phyloP scores from a whole-genome alignment of 2,113 vertebrate species.

The Amphilophus citrinellus region DNA sequence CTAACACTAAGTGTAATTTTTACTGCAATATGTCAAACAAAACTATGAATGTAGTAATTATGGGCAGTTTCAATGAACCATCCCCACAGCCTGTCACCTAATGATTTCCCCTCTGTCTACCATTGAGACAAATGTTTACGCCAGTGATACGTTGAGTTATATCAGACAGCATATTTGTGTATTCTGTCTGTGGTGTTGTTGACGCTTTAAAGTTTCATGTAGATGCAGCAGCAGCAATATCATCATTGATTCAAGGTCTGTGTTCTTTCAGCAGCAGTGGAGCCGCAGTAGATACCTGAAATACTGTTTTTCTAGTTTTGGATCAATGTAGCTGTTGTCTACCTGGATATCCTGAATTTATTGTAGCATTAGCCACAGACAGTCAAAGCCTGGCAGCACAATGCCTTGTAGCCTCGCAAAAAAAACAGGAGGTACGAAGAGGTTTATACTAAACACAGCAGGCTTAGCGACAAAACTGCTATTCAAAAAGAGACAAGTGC shows the following conservation, averaged over 20 bases:
- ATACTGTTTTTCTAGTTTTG: background rate
- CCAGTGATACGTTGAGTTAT: background rate
- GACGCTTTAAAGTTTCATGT: background rate
- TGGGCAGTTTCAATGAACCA: too few relatives aligned
- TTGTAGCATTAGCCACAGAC: conserved; percentile 12
- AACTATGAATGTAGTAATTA: background rate
- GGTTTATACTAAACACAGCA: background rate
- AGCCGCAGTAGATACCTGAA: too few relatives aligned
- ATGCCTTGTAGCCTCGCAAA: background rate
- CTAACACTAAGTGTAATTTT: background rate
- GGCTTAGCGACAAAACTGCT: rapidly evolving
- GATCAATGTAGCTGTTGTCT: background rate
- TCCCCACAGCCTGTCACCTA: background rate
- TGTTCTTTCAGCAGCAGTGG: too few relatives aligned
- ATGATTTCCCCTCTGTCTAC: background rate
- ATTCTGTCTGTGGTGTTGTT: background rate
- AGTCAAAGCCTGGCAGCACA: conserved; percentile 4
- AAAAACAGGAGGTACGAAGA: background rate
- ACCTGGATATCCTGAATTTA: background rate
- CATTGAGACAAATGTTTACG: background rate
- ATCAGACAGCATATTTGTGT: background rate
- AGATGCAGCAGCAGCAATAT: background rate
- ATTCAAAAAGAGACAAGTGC: background rate
- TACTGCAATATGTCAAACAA: background rate
- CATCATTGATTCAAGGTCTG: background rate